A percentile compares a stretch with the other conserved stretches of the same genome.
phyloP scores from a whole-genome alignment of 2,113 vertebrate genomes.

The Corythornis madagascariensis region DNA sequence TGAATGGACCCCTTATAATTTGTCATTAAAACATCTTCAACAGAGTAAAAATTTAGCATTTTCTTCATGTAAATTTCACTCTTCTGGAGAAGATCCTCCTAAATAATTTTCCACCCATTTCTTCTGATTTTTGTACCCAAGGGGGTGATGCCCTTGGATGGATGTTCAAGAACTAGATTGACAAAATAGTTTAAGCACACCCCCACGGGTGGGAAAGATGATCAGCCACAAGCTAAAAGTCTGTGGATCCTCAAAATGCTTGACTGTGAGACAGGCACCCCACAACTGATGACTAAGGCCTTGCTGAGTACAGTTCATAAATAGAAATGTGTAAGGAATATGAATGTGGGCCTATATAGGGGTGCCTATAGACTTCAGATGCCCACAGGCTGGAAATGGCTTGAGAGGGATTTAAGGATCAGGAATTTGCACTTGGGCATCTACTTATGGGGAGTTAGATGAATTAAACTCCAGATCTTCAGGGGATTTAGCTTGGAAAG shows the following conservation, averaged over 20 bases:
- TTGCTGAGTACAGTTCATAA: background rate
- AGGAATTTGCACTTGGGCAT: background rate
- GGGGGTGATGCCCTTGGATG: background rate
- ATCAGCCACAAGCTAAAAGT: background rate
- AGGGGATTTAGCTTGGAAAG: background rate
- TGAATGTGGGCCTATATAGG: background rate
- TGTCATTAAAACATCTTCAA: slow-evolving; percentile 20
- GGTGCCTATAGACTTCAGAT: background rate
- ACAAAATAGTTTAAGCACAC: background rate
- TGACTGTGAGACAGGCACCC: background rate
- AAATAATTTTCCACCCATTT: background rate
- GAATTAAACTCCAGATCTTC: background rate
- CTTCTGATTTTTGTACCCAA: background rate
- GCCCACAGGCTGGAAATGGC: background rate
- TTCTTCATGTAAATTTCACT: background rate
- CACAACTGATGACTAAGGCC: background rate
- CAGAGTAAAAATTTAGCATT: background rate
- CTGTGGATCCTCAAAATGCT: background rate
- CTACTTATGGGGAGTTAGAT: background rate
- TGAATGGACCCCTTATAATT: background rate
- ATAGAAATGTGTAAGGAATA: background rate
- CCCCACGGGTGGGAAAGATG: background rate
- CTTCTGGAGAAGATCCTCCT: background rate
- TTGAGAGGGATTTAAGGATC: background rate
- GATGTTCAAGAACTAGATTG: background rate